Conservation (phyloP, 37 sponge, comb jelly and placozoan genomes). For the Agelas oroides region DNA sequence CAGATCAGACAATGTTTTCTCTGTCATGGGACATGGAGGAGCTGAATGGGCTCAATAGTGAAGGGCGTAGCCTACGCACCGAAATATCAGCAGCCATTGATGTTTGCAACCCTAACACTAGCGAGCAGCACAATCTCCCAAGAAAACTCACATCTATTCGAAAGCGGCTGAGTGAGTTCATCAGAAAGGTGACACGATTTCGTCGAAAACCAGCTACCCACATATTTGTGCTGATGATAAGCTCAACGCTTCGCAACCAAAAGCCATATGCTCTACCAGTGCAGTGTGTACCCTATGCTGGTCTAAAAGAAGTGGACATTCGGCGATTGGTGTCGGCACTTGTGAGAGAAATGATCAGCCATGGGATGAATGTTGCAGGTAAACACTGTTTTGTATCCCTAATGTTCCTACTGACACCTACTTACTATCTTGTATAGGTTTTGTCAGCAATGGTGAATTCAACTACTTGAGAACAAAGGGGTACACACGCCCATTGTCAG, state of each 20-base stretch:
- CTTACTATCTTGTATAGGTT: neutral
- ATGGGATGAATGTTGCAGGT: constrained; percentile 38
- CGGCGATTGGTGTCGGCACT: neutral
- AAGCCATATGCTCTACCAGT: constrained; percentile 67
- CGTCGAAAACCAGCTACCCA: constrained; percentile 48
- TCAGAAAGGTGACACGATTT: constrained; percentile 1
- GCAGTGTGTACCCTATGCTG: constrained; percentile 47
- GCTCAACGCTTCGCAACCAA: constrained; percentile 6
- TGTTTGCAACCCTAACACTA: neutral
- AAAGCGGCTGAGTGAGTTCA: neutral
- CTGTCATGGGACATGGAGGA: constrained; percentile 36
- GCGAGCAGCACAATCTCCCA: constrained; percentile 19
- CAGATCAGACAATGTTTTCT: constrained; percentile 35
- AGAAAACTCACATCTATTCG: constrained; percentile 15
- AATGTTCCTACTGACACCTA: neutral
- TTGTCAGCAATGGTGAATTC: constrained; percentile 49
- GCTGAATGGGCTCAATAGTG: constrained; percentile 1
- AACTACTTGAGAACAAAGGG: constrained; percentile 39
- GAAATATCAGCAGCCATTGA: neutral
- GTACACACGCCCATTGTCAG: constrained; percentile 27
- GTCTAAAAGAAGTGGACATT: constrained; percentile 29
- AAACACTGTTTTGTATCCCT: neutral
- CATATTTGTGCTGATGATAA: constrained; percentile 58
- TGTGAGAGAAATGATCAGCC: constrained; percentile 9
- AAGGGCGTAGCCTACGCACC: neutral